Percentiles rank a stretch among this genome's conserved stretches.
Evolutionary conservation across 2,888 invertebrate species (phyloP).

Genomic region (Trichopria drosophilae): DNA sequence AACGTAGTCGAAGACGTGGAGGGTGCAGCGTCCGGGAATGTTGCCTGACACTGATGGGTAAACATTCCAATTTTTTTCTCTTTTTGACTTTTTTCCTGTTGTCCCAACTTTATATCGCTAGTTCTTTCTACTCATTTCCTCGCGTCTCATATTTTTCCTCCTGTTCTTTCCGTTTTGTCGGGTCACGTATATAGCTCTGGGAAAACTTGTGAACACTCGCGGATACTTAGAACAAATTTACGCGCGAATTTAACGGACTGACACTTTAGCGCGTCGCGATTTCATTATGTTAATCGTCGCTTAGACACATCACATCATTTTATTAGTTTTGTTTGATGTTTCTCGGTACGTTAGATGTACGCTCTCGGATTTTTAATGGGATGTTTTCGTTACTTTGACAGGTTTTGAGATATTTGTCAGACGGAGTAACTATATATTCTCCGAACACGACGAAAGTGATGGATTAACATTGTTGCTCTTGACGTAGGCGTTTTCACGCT

Average conservation of each 20-base stretch:
- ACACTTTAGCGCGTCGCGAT: conserved; percentile 5
- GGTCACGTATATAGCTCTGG: too few relatives aligned
- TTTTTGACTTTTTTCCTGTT: conserved; percentile 8
- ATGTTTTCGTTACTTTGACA: too few relatives aligned
- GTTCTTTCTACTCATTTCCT: conserved; percentile 8
- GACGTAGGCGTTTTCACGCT: too few relatives aligned
- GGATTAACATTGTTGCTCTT: too few relatives aligned
- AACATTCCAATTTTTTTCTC: conserved; percentile 25
- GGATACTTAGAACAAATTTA: conserved; percentile 13
- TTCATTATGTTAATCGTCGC: too few relatives aligned
- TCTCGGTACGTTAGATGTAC: too few relatives aligned
- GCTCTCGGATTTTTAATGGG: too few relatives aligned
- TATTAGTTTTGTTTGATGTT: too few relatives aligned
- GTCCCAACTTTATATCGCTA: conserved; percentile 4
- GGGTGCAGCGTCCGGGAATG: conserved; percentile 1
- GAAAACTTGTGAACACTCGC: conserved; percentile 12
- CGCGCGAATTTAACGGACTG: conserved; percentile 6
- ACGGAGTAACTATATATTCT: too few relatives aligned
- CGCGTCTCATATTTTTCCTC: conserved; percentile 21
- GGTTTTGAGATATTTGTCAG: too few relatives aligned
- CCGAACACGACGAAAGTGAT: too few relatives aligned
- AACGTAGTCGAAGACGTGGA: not conserved
- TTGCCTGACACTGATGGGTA: conserved; percentile 22
- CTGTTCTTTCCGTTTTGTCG: conserved; percentile 5
- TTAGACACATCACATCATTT: too few relatives aligned